Base-by-base conservation (phyloP, 1,140 invertebrate genomes). In the Mactra quadrangularis region DNA sequence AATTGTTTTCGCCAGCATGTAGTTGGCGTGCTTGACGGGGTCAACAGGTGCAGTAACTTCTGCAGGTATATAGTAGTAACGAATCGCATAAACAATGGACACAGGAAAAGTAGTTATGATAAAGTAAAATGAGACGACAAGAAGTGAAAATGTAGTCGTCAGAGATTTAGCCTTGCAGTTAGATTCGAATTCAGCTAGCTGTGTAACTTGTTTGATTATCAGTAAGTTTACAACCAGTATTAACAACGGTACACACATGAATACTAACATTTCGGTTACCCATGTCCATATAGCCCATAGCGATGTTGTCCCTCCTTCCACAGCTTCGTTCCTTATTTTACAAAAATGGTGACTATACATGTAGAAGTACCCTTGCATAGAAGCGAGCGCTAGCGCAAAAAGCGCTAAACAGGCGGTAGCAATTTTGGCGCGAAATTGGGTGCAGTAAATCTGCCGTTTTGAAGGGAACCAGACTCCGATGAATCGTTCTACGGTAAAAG, bases 401-500 rank as follows among this genome's bases (percentile, higher is more conserved):
- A 83, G 17, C 13, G 83, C 52, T 50, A 90, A 45, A 41, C 50
- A 11, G 3, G 77, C 29, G 0, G 96, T 94, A 0, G 96, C 94
- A 1, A 93, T 92, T 86, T 95, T 96, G 0, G 97, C 96, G 15
- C 96, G 93, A 0, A 94, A 91, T 0, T 96, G 95, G 0, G 97
- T 97, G 90, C 97, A 98, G 91, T 97, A 95, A 4, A 94, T 94
- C 35, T 96, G 96, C 2, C 96, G 93, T 77, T 95, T 95, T 19
- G 98, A 94, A 0, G 98, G 98, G 92, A 98, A 97, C 90, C 98
- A 99, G 0, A 99, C 97, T 0, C 98, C 97, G 38, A 99, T 96
- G 90, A 97, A 97, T 27, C 97, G 92, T 90, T 98, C 97, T 0
- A 97, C 94, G 0, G 97, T 97, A 90, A 98, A 97, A 2, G 96